These are phyloP conservation scores for Dermolepida albohirtum DNA, from an alignment of 2,888 invertebrate genomes.

Conservation along the genomic window DNA sequence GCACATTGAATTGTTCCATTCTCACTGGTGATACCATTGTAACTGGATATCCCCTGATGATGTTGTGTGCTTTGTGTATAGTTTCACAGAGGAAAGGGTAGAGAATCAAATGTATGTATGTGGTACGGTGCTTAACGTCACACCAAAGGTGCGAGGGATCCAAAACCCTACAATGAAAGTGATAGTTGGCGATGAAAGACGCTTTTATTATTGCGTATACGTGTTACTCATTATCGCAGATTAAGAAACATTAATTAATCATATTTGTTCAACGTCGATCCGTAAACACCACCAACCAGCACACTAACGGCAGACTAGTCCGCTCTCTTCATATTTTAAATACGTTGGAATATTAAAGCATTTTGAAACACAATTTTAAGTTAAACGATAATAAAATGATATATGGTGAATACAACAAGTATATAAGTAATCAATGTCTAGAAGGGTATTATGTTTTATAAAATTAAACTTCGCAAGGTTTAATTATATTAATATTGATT, in stretches of 20 bases:
- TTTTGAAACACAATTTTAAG: constrained; percentile 16
- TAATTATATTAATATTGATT: no score
- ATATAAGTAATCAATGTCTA: no score
- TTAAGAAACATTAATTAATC: constrained; percentile 48
- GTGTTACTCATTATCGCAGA: constrained; percentile 47
- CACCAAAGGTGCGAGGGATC: constrained; percentile 52
- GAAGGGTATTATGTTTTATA: background rate
- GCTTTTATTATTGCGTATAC: constrained; percentile 48
- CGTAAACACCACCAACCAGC: no score
- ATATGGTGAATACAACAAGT: constrained; percentile 5
- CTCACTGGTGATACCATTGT: constrained; percentile 51
- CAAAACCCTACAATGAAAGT: constrained; percentile 49
- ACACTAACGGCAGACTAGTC: background rate
- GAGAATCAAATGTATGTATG: constrained; percentile 45
- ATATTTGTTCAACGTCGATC: constrained; percentile 37
- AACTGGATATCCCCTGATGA: constrained; percentile 50
- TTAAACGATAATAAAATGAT: constrained; percentile 38
- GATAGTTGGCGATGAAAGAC: constrained; percentile 48
- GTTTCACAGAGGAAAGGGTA: constrained; percentile 50
- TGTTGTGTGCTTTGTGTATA: constrained; percentile 49
- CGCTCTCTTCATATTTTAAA: constrained; percentile 11
- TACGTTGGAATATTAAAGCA: constrained; percentile 19
- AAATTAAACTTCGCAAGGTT: background rate
- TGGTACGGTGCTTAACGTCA: constrained; percentile 48
- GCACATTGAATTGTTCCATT: constrained; percentile 53